These are phyloP conservation scores for Coronaproctus castanopsis DNA, from an alignment of 2,888 invertebrate genomes.

Conservation along the genomic window DNA sequence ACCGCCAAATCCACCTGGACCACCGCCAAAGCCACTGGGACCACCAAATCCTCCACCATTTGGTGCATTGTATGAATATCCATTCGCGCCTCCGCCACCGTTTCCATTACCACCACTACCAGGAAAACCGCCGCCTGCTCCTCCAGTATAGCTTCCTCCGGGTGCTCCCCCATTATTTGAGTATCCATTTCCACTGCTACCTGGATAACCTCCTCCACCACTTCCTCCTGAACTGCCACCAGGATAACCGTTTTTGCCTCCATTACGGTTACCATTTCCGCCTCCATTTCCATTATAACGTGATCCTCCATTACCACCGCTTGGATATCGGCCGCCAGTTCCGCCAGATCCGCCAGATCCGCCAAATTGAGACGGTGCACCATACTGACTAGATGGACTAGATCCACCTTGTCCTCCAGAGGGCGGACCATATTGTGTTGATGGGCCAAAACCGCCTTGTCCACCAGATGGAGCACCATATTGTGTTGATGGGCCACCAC, in stretches of 20 bases:
- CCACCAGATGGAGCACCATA: constrained; percentile 3
- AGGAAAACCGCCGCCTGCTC: background rate
- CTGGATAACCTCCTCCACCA: background rate
- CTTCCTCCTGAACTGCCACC: background rate
- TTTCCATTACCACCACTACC: background rate
- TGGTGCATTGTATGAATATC: background rate
- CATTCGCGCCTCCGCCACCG: background rate
- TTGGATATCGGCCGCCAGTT: background rate
- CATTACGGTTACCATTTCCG: background rate
- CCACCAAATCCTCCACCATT: background rate
- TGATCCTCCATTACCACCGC: background rate
- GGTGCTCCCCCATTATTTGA: background rate
- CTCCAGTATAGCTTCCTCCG: background rate
- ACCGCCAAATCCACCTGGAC: background rate
- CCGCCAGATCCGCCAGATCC: background rate
- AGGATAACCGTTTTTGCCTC: constrained; percentile 5
- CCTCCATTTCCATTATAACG: background rate
- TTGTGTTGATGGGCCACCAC: constrained; percentile 1
- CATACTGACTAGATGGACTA: constrained; percentile 3
- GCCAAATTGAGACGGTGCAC: background rate
- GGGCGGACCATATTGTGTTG: constrained; percentile 8
- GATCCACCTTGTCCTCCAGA: background rate
- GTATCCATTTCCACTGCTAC: background rate
- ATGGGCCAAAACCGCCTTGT: background rate
- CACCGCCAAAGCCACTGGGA: background rate